Conservation (phyloP, 2,797 vertebrate genomes). For the Rhincodon typus region DNA sequence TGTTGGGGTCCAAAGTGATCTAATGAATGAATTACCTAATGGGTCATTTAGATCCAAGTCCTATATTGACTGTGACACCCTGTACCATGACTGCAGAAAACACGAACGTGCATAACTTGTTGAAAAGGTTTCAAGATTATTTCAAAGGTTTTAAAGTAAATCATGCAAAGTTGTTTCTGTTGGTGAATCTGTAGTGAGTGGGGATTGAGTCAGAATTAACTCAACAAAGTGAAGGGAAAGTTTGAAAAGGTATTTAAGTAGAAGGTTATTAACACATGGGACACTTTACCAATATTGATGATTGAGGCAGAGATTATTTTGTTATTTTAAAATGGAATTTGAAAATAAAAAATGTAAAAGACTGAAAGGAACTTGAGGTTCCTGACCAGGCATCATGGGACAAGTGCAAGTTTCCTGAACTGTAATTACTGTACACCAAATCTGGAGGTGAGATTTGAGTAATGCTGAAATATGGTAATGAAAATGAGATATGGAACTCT, state of each 20-base stretch:
- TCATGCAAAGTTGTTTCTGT: neutral
- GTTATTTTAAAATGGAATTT: neutral
- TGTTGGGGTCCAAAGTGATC: neutral
- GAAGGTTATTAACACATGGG: neutral
- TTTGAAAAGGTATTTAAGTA: neutral
- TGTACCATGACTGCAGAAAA: neutral
- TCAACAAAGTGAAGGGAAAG: neutral
- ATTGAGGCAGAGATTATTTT: neutral
- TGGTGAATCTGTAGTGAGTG: neutral
- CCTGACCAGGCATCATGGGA: neutral
- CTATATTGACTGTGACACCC: neutral
- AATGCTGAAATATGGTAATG: neutral
- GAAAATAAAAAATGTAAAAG: neutral
- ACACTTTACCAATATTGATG: neutral
- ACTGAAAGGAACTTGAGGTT: neutral
- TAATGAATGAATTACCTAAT: neutral
- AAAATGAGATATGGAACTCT: neutral
- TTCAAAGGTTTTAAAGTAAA: neutral
- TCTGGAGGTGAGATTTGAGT: neutral
- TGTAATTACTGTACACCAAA: neutral
- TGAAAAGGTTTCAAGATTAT: neutral
- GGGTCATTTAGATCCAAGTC: too few relatives aligned
- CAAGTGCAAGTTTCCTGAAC: neutral
- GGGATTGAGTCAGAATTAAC: neutral
- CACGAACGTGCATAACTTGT: neutral